phyloP scores from a whole-genome alignment of 2,113 vertebrate genomes.

The Syrmaticus mikado region DNA sequence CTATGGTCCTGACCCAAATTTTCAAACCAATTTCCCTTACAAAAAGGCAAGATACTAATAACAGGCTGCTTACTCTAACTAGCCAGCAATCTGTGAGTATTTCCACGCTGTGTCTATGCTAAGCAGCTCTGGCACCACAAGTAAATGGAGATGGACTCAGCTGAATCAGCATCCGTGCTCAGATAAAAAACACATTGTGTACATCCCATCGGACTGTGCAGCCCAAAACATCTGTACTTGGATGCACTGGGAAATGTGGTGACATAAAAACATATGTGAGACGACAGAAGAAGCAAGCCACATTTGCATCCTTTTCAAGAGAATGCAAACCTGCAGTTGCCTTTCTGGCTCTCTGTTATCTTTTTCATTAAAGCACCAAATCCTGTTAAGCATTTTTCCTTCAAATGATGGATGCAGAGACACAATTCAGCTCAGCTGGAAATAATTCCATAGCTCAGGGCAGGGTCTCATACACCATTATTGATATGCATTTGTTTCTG shows the following conservation, averaged over 20 bases:
- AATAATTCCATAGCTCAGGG: not conserved
- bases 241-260: not conserved
- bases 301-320: not conserved
- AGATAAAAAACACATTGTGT: not conserved
- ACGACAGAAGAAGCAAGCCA: not conserved
- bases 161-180: not conserved
- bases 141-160: not conserved
- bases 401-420: not conserved
- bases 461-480: not conserved
- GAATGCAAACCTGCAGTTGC: not conserved
- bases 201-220: not conserved
- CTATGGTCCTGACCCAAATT: not conserved
- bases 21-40: not conserved
- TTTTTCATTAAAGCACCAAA: not conserved
- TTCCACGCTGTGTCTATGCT: not conserved
- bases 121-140: not conserved
- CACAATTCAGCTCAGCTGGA: not conserved
- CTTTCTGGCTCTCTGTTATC: not conserved
- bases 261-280: not conserved
- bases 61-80: not conserved
- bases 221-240: not conserved
- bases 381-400: not conserved
- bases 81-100: not conserved
- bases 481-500: not conserved
- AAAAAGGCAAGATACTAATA: fast-evolving